Evolutionary conservation across 2,888 invertebrate species (phyloP), one percentile per base, ranked within the genome.

Genomic region (Smittia aterrima): DNA sequence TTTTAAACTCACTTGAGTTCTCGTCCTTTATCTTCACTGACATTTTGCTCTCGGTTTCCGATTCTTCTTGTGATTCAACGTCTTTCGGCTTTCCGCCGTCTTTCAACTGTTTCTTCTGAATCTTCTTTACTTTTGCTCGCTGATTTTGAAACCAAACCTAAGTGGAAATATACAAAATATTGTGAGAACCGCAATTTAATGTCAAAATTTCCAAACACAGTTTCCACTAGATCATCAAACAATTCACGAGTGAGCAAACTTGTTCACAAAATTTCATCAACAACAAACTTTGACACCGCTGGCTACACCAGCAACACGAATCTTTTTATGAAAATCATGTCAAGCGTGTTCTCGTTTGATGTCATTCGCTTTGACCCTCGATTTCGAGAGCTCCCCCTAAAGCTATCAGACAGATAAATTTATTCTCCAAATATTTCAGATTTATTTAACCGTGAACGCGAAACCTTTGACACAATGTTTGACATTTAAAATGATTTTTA

Each of bases 71-170:
- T 9, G 83, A 85, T 32, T 84, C 84, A 1, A 83, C 81, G 76
- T 84, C 81, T 27, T 74, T 74, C 18, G 66, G 66, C 75, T 82
- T 83, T 38, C 79, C 79, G 9, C 82, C 81, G 76, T 88, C 88
- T 78, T 86, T 84, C 76, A 86, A 84, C 6, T 87, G 87, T 78
- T 88, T 88, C 83, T 88, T 88, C 79, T 88, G 87, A 77, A 88
- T 88, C 79, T 88, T 88, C 81, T 88, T 88, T 81, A 88, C 87
- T 82, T 88, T 88, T 16, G 88, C 88, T 41, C 88, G 83, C 79
- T 88, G 88, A 80, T 88, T 88, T 83, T 88, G 87, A 80, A 88
- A 88, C 87, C 87, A 87, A 75, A 88, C 88, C 87, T 87, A 75
- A 73, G 76, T 71, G 25, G 38, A 62, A n/a, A 66, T 4, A 27